These are phyloP conservation scores for Halcyon senegalensis DNA, from an alignment of 2,113 vertebrate species.

Conservation along the genomic window DNA sequence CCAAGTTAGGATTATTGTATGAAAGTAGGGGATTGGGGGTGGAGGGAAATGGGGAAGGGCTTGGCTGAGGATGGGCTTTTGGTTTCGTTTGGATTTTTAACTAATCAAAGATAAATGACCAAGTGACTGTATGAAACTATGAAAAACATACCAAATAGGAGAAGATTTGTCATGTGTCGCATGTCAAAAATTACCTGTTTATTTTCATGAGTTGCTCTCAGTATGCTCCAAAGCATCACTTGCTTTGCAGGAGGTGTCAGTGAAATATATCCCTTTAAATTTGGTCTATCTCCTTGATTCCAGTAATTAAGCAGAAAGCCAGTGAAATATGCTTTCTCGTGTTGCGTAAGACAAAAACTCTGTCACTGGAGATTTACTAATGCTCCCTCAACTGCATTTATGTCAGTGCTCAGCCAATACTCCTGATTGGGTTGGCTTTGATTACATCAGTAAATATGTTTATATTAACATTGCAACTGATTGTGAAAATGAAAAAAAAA, in stretches of 20 bases:
- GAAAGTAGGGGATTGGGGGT: background rate
- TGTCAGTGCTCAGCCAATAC: background rate
- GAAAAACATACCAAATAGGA: background rate
- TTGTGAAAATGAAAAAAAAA: background rate
- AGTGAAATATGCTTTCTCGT: background rate
- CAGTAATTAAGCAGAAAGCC: background rate
- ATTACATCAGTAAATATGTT: background rate
- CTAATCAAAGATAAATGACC: background rate
- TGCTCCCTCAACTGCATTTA: background rate
- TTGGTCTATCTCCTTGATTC: background rate
- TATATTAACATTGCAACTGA: background rate
- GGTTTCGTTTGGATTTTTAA: background rate
- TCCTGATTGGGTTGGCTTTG: background rate
- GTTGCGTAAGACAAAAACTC: background rate
- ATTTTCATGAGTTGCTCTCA: background rate
- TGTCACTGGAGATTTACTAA: background rate
- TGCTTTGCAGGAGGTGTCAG: background rate
- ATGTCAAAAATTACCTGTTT: background rate
- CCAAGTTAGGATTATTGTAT: background rate
- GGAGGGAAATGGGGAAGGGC: background rate
- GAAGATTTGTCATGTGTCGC: background rate
- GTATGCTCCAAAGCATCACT: background rate
- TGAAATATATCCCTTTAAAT: background rate
- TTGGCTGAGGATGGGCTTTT: background rate
- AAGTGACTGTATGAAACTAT: background rate